These are phyloP conservation scores for Pseudorectes ferrugineus DNA, from an alignment of 2,113 vertebrate genomes.

Conservation along the genomic window DNA sequence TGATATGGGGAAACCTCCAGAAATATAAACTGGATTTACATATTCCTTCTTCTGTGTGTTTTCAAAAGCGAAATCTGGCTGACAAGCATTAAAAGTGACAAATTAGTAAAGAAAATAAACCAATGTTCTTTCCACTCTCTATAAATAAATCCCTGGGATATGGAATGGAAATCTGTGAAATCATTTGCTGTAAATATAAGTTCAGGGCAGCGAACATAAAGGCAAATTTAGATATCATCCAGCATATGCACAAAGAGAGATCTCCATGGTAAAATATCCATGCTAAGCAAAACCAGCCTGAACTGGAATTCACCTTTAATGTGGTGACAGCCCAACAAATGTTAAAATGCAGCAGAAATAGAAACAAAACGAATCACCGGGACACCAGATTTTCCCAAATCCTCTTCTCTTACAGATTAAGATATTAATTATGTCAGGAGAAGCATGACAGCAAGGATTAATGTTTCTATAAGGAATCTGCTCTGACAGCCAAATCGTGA, in stretches of 20 bases:
- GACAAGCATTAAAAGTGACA: not conserved
- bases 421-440: not conserved
- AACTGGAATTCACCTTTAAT: not conserved
- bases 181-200: not conserved
- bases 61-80: not conserved
- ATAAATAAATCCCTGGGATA: not conserved
- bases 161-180: not conserved
- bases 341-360: not conserved
- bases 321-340: not conserved
- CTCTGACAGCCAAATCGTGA: not conserved
- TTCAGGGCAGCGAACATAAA: not conserved
- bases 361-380: accelerated
- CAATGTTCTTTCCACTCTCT: not conserved
- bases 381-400: not conserved
- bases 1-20: not conserved
- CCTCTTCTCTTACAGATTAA: not conserved
- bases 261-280: not conserved
- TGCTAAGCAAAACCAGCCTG: not conserved
- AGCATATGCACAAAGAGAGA: not conserved
- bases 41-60: not conserved
- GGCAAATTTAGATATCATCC: not conserved
- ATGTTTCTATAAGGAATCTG: not conserved
- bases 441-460: not conserved
- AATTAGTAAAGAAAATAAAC: slow-evolving; percentile 8
- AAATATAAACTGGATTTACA: not conserved